Evolutionary conservation across 2,797 vertebrate genomes (phyloP).

Genomic region (Enteromius radiatus): DNA sequence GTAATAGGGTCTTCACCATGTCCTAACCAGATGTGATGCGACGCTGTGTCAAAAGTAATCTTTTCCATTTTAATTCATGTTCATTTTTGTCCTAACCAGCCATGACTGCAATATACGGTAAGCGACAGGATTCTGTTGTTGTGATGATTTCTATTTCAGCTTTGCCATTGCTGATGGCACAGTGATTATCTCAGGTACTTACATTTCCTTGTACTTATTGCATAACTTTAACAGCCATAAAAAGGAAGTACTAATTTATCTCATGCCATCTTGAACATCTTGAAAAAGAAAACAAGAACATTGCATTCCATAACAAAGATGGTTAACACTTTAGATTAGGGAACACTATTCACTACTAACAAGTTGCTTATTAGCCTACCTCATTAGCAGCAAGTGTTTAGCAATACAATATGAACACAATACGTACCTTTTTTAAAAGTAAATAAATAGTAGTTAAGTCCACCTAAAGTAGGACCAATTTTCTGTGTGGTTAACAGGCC

Average conservation of each 20-base stretch:
- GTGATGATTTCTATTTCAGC: neutral
- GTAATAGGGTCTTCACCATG: neutral
- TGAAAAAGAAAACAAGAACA: neutral
- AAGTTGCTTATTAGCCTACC: no score
- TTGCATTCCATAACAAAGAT: no score
- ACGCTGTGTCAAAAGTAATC: neutral
- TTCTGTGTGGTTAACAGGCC: no score
- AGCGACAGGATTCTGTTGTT: neutral
- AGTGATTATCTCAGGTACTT: neutral
- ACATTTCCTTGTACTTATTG: neutral
- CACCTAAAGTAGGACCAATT: no score
- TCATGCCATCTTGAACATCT: neutral
- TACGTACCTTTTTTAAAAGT: no score
- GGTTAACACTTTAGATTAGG: no score
- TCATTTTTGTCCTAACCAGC: neutral
- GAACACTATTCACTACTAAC: no score
- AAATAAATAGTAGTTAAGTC: no score
- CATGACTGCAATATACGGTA: neutral
- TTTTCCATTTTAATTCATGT: neutral
- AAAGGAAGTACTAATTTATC: neutral
- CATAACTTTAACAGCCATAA: neutral
- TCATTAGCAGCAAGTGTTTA: no score
- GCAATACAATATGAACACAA: no score
- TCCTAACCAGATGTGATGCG: neutral
- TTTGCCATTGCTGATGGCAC: neutral